These are phyloP conservation scores for Musca vetustissima DNA, from an alignment of 1,140 invertebrate genomes.

Conservation along the genomic window DNA sequence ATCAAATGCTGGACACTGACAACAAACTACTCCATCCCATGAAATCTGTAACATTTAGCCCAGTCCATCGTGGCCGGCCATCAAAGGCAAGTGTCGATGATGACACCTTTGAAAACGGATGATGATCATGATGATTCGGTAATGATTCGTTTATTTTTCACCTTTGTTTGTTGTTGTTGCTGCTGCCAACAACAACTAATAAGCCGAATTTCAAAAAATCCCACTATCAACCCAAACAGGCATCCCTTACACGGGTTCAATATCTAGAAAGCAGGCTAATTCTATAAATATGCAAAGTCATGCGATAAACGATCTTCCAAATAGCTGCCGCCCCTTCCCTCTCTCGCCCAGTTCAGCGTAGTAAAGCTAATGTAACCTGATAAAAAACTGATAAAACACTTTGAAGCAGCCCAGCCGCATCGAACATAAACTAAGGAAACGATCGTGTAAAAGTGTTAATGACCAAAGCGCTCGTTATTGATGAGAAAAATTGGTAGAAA, in stretches of 20 bases:
- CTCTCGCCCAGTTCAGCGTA: background rate
- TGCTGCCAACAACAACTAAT: slow-evolving; percentile 38
- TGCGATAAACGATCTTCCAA: slow-evolving; percentile 47
- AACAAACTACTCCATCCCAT: background rate
- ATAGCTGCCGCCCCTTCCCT: background rate
- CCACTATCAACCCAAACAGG: too few species aligned
- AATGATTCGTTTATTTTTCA: slow-evolving; percentile 1
- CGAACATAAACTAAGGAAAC: background rate
- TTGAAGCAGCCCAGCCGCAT: too few species aligned
- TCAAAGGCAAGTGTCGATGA: slow-evolving; percentile 42
- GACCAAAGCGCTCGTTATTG: slow-evolving; percentile 11
- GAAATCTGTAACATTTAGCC: slow-evolving; percentile 11
- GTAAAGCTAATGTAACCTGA: too few species aligned
- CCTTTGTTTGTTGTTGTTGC: slow-evolving; percentile 26
- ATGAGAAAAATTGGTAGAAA: slow-evolving; percentile 41
- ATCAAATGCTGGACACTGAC: background rate
- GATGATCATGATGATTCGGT: too few species aligned
- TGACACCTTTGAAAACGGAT: slow-evolving; percentile 53
- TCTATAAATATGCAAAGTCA: slow-evolving; percentile 54
- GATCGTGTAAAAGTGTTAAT: slow-evolving; percentile 17
- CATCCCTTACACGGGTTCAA: too few species aligned
- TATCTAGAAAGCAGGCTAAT: slow-evolving; percentile 33
- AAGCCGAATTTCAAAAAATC: slow-evolving; percentile 34
- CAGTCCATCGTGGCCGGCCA: background rate
- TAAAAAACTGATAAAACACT: background rate